phyloP scores from a whole-genome alignment of 2,797 vertebrate genomes.

The Xenentodon cancila region DNA sequence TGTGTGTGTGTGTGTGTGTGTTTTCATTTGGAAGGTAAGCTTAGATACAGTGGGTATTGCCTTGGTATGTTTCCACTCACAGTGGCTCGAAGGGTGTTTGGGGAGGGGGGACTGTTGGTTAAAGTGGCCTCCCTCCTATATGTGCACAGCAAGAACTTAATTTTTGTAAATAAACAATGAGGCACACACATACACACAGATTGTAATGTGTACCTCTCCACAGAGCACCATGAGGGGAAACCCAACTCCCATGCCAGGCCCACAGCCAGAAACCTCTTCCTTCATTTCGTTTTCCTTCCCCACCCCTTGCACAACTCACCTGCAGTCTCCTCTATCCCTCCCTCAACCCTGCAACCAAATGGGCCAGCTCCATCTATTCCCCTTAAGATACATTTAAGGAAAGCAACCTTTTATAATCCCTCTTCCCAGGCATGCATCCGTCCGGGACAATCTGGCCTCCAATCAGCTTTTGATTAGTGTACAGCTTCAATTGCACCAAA shows the following conservation, averaged over 20 bases:
- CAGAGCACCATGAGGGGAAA: conserved; percentile 50
- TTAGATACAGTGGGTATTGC: conserved; percentile 21
- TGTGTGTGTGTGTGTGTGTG: not conserved
- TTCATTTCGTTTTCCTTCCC: conserved; percentile 1
- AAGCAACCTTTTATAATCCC: conserved; percentile 73
- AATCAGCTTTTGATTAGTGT: conserved; percentile 15
- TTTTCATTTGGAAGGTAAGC: conserved; percentile 48
- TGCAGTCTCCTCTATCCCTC: conserved; percentile 52
- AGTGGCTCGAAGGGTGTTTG: conserved; percentile 26
- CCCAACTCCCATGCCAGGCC: conserved; percentile 59
- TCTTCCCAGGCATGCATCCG: conserved; percentile 51
- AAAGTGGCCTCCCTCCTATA: conserved; percentile 35
- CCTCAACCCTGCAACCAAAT: conserved; percentile 71
- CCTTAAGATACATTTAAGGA: conserved; percentile 75
- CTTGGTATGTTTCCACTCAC: conserved; percentile 64
- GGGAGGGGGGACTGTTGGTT: conserved; percentile 5
- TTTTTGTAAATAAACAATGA: conserved; percentile 76
- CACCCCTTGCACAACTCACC: conserved; percentile 43
- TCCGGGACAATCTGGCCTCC: conserved; percentile 21
- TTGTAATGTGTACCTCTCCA: conserved; percentile 52
- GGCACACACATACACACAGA: conserved; percentile 36
- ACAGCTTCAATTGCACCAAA: conserved; percentile 13
- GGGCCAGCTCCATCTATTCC: conserved; percentile 62
- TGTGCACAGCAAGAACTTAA: conserved; percentile 51
- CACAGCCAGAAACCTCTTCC: conserved; percentile 66